A percentile compares a stretch with the other conserved stretches of the same genome.
Conservation (phyloP, 2,113 vertebrate genomes). For the Anoura caudifer region DNA sequence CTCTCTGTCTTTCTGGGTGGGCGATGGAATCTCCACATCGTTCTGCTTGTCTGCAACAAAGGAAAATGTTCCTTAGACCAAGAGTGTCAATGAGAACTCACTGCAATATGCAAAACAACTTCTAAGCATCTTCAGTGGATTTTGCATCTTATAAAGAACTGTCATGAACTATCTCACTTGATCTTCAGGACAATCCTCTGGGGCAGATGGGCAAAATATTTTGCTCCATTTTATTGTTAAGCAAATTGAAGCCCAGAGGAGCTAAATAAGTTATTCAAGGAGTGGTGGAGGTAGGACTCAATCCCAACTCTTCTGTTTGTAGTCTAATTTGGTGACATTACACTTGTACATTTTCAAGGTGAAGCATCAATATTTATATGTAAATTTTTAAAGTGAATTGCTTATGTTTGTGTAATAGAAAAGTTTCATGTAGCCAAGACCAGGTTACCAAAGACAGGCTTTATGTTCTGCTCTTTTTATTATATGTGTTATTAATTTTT, state of each 20-base stretch:
- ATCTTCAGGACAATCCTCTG: not conserved
- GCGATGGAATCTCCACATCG: slow-evolving; percentile 96
- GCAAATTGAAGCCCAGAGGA: not conserved
- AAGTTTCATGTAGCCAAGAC: not conserved
- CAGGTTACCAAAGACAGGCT: not conserved
- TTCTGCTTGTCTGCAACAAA: slow-evolving; percentile 94
- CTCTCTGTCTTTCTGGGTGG: slow-evolving; percentile 93
- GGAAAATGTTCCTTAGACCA: not conserved
- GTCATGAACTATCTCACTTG: not conserved
- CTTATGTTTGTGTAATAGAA: not conserved
- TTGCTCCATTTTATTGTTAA: not conserved
- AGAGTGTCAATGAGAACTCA: not conserved
- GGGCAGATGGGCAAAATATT: not conserved
- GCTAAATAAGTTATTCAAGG: not conserved
- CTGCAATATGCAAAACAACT: not conserved
- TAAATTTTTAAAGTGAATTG: not conserved
- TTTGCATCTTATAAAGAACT: not conserved
- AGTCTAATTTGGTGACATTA: not conserved
- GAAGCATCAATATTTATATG: not conserved
- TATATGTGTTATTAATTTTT: slow-evolving; percentile 6
- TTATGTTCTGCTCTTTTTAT: not conserved
- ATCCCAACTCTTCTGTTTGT: not conserved
- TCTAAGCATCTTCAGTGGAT: not conserved
- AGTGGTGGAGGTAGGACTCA: not conserved
- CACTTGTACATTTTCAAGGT: not conserved